Conservation (phyloP, 2,113 vertebrate genomes). For the Donacobius atricapilla region DNA sequence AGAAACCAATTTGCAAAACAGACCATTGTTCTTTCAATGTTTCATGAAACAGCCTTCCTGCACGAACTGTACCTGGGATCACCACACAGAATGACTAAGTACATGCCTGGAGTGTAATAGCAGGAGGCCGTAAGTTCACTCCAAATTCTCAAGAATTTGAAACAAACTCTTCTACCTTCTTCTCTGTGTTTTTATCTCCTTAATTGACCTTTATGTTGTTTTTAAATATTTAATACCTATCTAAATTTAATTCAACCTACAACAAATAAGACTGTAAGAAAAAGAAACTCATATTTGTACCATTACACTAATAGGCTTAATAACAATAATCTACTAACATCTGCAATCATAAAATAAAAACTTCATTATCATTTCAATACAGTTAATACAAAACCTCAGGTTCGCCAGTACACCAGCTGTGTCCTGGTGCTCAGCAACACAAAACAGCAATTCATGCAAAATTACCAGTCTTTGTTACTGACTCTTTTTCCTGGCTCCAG, state of each 20-base stretch:
- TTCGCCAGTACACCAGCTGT: constrained; percentile 71
- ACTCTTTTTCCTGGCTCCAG: constrained; percentile 71
- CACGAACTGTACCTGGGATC: not conserved
- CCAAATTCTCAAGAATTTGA: not conserved
- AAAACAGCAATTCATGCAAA: constrained; percentile 76
- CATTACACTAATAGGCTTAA: constrained; percentile 75
- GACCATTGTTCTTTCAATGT: not conserved
- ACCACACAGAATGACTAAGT: not conserved
- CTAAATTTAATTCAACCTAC: constrained; percentile 44
- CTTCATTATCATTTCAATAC: constrained; percentile 78
- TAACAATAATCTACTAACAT: constrained; percentile 75
- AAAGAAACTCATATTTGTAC: constrained; percentile 67
- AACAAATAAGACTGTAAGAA: constrained; percentile 56
- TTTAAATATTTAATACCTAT: not conserved
- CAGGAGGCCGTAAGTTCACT: not conserved
- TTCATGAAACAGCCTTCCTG: not conserved
- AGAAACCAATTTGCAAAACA: not conserved
- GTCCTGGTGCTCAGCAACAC: constrained; percentile 68
- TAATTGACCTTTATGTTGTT: not conserved
- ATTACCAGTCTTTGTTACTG: constrained; percentile 73
- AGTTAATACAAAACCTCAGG: constrained; percentile 73
- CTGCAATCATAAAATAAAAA: constrained; percentile 76
- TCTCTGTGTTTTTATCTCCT: not conserved
- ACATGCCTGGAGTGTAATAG: not conserved
- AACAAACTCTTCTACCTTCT: not conserved